A percentile compares a stretch with the other conserved stretches of the same genome.
phyloP scores from a whole-genome alignment of 1,140 invertebrate genomes.

The Saccostrea glomerata region DNA sequence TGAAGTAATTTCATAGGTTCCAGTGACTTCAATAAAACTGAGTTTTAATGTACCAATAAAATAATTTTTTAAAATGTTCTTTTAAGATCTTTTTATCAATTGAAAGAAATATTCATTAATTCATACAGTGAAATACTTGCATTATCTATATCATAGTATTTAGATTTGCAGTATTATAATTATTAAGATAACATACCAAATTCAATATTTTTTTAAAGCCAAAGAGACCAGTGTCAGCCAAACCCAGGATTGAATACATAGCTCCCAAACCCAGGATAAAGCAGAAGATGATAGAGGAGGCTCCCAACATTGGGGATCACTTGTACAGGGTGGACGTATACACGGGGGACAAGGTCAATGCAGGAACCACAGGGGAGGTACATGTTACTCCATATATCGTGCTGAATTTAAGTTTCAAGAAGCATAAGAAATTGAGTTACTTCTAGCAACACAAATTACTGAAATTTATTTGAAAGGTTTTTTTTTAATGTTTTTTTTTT shows the following conservation, averaged over 20 bases:
- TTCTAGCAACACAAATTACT: too few relatives aligned
- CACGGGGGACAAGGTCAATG: conserved; percentile 62
- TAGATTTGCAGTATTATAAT: not conserved
- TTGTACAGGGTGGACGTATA: conserved; percentile 71
- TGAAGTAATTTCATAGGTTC: too few relatives aligned
- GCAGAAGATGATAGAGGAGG: conserved; percentile 59
- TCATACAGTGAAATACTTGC: not conserved
- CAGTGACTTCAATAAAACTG: too few relatives aligned
- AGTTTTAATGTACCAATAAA: too few relatives aligned
- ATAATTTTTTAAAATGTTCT: too few relatives aligned
- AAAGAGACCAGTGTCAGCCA: conserved; percentile 55
- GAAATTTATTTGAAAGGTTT: too few relatives aligned
- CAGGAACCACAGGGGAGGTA: conserved; percentile 71
- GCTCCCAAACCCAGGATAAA: conserved; percentile 68
- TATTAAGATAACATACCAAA: not conserved
- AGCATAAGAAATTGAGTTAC: too few relatives aligned
- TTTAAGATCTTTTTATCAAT: not conserved
- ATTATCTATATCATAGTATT: not conserved
- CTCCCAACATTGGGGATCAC: conserved; percentile 57
- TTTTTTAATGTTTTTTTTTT: too few relatives aligned
- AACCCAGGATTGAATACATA: conserved; percentile 68
- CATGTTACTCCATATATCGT: not conserved
- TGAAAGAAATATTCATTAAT: not conserved
- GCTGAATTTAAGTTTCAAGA: too few relatives aligned
- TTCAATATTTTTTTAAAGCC: conserved; percentile 35